Conservation (phyloP, 2,113 vertebrate genomes). For the Grammomys dolichurus region DNA sequence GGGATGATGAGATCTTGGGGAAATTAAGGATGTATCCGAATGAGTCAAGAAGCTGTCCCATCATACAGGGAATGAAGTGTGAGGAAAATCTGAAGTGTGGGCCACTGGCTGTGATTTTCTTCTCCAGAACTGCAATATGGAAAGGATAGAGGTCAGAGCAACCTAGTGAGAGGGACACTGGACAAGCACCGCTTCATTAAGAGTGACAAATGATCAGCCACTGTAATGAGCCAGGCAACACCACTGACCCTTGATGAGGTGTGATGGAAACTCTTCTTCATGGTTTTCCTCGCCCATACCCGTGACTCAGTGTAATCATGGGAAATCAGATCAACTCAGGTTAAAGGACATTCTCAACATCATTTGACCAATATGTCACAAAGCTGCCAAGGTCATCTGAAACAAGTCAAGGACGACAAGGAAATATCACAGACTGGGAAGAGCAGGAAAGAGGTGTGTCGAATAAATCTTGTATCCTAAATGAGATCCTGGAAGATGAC, state of each 20-base stretch:
- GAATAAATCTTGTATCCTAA: not conserved
- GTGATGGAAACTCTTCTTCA: not conserved
- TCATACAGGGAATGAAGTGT: no score
- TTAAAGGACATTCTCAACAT: not conserved
- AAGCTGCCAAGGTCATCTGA: not conserved
- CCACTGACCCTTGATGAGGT: not conserved
- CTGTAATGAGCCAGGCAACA: not conserved
- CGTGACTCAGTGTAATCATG: not conserved
- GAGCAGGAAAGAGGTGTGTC: not conserved
- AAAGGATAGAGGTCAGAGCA: not conserved
- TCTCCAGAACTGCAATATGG: not conserved
- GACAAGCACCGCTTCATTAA: not conserved
- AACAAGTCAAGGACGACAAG: not conserved
- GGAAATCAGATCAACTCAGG: not conserved
- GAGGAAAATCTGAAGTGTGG: not conserved
- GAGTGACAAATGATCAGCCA: not conserved
- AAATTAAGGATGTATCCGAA: not conserved
- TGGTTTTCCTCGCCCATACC: not conserved
- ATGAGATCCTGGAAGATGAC: slow-evolving; percentile 11
- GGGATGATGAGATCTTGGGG: not conserved
- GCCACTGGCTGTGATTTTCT: not conserved
- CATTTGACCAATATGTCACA: not conserved
- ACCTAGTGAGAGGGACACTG: not conserved
- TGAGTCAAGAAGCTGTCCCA: no score
- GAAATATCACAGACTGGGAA: not conserved